phyloP scores from a whole-genome alignment of 1,140 invertebrate genomes.

The Antheraea pernyi region DNA sequence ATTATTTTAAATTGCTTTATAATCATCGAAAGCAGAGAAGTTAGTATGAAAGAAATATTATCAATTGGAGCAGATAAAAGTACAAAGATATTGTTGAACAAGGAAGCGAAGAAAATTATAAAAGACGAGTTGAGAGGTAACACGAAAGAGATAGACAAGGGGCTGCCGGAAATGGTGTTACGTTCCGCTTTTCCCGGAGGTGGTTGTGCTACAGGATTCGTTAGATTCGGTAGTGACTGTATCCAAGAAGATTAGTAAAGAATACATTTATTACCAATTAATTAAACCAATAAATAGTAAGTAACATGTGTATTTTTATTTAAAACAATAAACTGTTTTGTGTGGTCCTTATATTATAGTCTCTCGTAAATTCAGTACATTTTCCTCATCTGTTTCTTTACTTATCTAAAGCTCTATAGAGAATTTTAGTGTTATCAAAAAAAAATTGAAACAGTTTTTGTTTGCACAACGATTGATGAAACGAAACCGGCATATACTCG shows the following conservation, averaged over 20 bases:
- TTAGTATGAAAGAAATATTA: not conserved
- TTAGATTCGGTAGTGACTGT: not conserved
- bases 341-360: too few species aligned
- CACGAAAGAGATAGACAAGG: not conserved
- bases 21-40: not conserved
- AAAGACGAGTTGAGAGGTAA: not conserved
- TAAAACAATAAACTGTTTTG: too few species aligned
- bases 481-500: too few species aligned
- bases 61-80: not conserved
- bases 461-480: too few species aligned
- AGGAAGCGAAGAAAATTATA: not conserved
- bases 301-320: too few species aligned
- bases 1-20: not conserved
- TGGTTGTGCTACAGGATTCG: not conserved
- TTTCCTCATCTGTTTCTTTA: too few species aligned
- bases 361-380: too few species aligned
- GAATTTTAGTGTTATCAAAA: too few species aligned
- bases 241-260: not conserved
- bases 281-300: too few species aligned
- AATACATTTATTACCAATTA: not conserved
- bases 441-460: too few species aligned
- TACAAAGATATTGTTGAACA: not conserved
- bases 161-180: not conserved
- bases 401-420: too few species aligned
- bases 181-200: not conserved